A percentile compares a stretch with the other conserved stretches of the same genome.
Conservation (phyloP, 2,888 invertebrate species). For the Brachyptera risi region DNA sequence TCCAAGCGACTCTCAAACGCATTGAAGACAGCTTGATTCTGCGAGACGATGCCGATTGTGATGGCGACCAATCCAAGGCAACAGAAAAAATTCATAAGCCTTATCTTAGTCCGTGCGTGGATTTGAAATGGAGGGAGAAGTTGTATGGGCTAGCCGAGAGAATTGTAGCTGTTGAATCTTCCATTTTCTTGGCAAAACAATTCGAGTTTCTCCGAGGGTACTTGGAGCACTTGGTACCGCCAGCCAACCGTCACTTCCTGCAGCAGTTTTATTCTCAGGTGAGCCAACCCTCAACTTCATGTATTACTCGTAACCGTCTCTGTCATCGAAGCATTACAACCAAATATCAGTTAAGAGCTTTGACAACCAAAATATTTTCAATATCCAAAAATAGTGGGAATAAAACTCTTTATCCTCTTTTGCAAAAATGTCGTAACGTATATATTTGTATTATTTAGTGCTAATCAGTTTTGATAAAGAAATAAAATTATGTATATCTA, state of each 20-base stretch:
- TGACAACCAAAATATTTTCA: no score
- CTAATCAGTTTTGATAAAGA: no score
- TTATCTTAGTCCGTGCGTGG: constrained; percentile 51
- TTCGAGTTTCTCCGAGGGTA: constrained; percentile 79
- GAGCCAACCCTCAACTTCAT: neutral
- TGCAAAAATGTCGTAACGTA: no score
- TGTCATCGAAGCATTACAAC: no score
- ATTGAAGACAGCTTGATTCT: constrained; percentile 65
- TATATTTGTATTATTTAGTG: no score
- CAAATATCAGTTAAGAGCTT: no score
- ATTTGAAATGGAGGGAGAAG: constrained; percentile 63
- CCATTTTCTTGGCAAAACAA: constrained; percentile 85
- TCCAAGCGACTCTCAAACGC: constrained; percentile 70
- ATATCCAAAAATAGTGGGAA: no score
- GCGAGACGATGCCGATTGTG: neutral
- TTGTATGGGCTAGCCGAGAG: constrained; percentile 81
- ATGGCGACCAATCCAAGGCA: neutral
- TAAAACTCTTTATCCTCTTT: no score
- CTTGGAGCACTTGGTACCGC: constrained; percentile 74
- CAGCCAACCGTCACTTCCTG: constrained; percentile 58
- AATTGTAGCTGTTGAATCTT: constrained; percentile 88
- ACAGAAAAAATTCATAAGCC: neutral
- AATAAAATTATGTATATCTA: no score
- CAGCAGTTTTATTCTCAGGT: constrained; percentile 62
- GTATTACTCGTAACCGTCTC: neutral